Base-by-base conservation (phyloP, 2,888 invertebrate genomes). In the Drosophila lacicola region DNA sequence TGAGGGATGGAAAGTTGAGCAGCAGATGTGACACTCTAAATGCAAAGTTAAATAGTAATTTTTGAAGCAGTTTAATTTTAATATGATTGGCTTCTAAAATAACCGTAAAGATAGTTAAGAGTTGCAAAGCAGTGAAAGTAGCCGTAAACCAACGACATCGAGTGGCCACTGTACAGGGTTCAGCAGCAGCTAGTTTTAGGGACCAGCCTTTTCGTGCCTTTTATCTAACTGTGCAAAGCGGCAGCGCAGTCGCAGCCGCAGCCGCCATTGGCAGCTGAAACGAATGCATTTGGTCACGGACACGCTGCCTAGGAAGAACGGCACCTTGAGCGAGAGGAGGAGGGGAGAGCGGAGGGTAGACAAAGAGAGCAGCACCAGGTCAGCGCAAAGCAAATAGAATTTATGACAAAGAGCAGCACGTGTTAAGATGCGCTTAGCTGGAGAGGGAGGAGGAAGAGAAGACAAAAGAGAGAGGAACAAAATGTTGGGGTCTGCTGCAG, bases 221-320 rank as follows among this genome's bases (percentile, higher is more conserved):
- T 51, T 29, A 17, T 44, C 47, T 17, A 10, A 3, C 11, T 21
- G 46, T 29, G 36, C 67, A 66, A 62, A 63, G 42, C 55, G 44
- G 11, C 46, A 10, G 57, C 37, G 46, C 46, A 14, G 49, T 19
- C n/a, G 36, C 5, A 14, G 21, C 41, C 34, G 29, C 9, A 34
- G 29, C 9, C 37, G 17, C 25, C 64, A 57, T 37, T 51, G 66
- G 51, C 88, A 82, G 86, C 85, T 79, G 82, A 54, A 60, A 56
- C 79, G 65, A 83, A 82, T 86, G 65, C 70, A 69, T 61, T 83
- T 85, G 36, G 80, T 57, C 66, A 88, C 56, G 70, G 76, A 73
- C 60, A 63, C 53, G 81, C 63, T 66, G 63, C 58, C 41, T 51
- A 70, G 54, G 54, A 29, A 8, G 29, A 29, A 29, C 47, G 45